phyloP scores from a whole-genome alignment of 2,113 vertebrate species.

The Rhabdornis inornatus region DNA sequence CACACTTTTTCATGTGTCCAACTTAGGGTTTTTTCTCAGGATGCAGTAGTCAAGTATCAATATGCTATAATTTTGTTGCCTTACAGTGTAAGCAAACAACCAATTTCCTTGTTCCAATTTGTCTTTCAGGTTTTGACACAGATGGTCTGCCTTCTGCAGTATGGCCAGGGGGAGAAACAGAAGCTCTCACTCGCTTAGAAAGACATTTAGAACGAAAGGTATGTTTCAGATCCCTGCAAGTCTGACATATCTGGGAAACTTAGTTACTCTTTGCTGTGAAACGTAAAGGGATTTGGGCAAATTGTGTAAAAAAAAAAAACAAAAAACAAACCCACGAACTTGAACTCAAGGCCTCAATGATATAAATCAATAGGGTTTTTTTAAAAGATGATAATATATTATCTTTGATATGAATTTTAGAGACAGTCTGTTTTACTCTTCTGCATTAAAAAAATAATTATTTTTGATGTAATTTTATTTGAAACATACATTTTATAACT shows the following conservation, averaged over 20 bases:
- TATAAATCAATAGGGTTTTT: background rate
- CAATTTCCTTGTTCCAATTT: constrained; percentile 1
- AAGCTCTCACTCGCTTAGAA: constrained; percentile 90
- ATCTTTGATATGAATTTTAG: background rate
- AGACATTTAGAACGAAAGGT: constrained; percentile 95
- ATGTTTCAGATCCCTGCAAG: background rate
- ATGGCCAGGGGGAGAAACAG: constrained; percentile 94
- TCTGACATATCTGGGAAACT: background rate
- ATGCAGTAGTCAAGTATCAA: background rate
- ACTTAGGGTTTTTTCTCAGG: background rate
- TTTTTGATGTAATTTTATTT: background rate
- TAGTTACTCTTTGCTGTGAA: background rate
- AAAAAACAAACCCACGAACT: background rate
- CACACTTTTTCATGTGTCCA: background rate
- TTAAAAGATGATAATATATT: background rate
- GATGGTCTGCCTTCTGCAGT: constrained; percentile 87
- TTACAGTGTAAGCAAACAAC: background rate
- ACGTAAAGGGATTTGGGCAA: background rate
- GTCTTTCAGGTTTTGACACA: constrained; percentile 87
- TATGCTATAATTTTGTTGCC: background rate
- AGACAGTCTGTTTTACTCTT: background rate
- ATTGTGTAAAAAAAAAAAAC: background rate
- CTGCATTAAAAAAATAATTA: background rate
- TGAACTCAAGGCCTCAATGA: background rate
- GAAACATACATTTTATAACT: background rate